Conservation (phyloP, 2,888 invertebrate genomes). For the Pterostichus madidus region DNA sequence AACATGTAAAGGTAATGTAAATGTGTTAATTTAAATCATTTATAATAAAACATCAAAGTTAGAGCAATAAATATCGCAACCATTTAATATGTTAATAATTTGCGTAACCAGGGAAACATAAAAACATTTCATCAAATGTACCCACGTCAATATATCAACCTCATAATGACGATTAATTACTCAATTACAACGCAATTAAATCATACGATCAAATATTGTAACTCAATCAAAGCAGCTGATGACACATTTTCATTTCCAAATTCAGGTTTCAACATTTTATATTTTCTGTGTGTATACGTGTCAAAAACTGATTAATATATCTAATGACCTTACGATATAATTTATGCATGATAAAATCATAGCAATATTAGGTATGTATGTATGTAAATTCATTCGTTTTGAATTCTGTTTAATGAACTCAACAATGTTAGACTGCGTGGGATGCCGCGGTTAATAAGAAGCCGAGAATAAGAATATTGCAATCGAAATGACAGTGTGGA, state of each 20-base stretch:
- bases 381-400: conserved; percentile 21
- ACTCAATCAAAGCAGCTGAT: background rate
- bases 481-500: background rate
- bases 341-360: conserved; percentile 19
- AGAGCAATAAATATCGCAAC: too few relatives aligned
- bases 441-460: background rate
- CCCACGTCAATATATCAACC: too few relatives aligned
- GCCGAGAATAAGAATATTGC: background rate
- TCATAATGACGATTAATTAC: background rate
- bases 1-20: too few relatives aligned
- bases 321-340: conserved; percentile 23
- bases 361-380: conserved; percentile 25
- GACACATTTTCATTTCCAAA: conserved; percentile 19
- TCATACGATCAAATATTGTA: too few relatives aligned
- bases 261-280: background rate
- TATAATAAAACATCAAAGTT: too few relatives aligned
- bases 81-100: too few relatives aligned
- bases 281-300: background rate
- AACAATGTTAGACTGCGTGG: conserved; percentile 12
- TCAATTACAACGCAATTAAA: background rate
- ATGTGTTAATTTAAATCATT: too few relatives aligned
- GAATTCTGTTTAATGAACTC: conserved; percentile 10
- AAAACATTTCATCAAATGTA: too few relatives aligned
- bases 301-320: background rate
- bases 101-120: too few relatives aligned